Evolutionary conservation across 2,113 vertebrate species (phyloP).

Genomic region (Menidia beryllina): DNA sequence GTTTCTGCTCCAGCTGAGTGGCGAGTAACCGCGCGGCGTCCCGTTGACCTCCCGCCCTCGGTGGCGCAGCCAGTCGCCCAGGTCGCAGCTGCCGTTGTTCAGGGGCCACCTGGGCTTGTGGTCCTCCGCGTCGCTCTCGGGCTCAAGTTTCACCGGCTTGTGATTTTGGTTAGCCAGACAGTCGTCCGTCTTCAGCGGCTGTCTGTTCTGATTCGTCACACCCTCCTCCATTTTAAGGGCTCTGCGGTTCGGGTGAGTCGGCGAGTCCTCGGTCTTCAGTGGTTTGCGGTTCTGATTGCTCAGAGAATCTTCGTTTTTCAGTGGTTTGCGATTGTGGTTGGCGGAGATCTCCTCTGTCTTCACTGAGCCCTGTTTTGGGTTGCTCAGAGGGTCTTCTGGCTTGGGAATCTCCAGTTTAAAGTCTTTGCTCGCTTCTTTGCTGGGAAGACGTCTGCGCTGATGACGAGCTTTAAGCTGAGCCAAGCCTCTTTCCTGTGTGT

Average conservation of each 20-base stretch:
- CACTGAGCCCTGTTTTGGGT: constrained; percentile 87
- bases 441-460: constrained; percentile 86
- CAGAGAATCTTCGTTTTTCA: constrained; percentile 88
- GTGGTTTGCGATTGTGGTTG: constrained; percentile 82
- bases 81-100: constrained; percentile 77
- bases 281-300: constrained; percentile 86
- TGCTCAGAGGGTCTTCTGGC: constrained; percentile 88
- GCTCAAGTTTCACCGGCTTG: constrained; percentile 89
- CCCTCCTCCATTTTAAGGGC: constrained; percentile 86
- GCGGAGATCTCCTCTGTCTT: constrained; percentile 89
- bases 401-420: constrained; percentile 90
- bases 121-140: constrained; percentile 86
- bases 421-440: constrained; percentile 92
- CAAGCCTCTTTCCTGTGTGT: constrained; percentile 83
- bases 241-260: constrained; percentile 85
- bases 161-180: constrained; percentile 89
- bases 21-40: constrained; percentile 81
- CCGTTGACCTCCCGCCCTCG: constrained; percentile 86
- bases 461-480: constrained; percentile 85
- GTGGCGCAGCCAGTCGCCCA: constrained; percentile 87
- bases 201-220: constrained; percentile 83
- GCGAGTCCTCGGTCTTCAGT: constrained; percentile 87
- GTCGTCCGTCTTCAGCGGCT: constrained; percentile 87
- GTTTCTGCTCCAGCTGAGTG: constrained; percentile 81
- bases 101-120: constrained; percentile 85